Conservation (phyloP, 2,888 invertebrate genomes). For the Hemithea aestivaria region DNA sequence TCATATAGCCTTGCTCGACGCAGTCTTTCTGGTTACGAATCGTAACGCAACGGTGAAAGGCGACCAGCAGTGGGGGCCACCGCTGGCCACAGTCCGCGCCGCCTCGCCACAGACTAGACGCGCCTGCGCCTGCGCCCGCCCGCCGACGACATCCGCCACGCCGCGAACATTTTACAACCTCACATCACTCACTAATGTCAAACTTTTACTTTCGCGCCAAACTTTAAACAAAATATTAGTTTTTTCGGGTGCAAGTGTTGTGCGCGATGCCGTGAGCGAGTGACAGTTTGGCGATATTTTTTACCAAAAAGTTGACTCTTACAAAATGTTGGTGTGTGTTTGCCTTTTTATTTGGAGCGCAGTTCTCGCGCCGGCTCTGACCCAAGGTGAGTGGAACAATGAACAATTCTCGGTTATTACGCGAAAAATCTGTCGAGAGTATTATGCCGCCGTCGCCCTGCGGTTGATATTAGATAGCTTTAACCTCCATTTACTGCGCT, state of each 20-base stretch:
- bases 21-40: conserved; percentile 65
- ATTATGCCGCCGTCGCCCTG: conserved; percentile 3
- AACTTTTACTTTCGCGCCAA: conserved; percentile 60
- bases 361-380: conserved; percentile 57
- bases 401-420: conserved; percentile 30
- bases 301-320: conserved; percentile 41
- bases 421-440: conserved; percentile 29
- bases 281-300: conserved; percentile 39
- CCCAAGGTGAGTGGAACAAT: conserved; percentile 73
- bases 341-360: conserved; percentile 68
- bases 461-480: conserved; percentile 29
- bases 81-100: conserved; percentile 44
- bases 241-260: conserved; percentile 32
- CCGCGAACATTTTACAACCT: conserved; percentile 26
- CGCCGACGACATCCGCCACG: conserved; percentile 16
- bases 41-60: conserved; percentile 70
- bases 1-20: conserved; percentile 72
- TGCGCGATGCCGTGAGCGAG: conserved; percentile 55
- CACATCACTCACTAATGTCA: conserved; percentile 29
- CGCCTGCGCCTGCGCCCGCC: conserved; percentile 19
- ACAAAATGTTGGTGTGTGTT: conserved; percentile 65
- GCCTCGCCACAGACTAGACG: conserved; percentile 27
- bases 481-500: conserved; percentile 28
- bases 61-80: conserved; percentile 46
- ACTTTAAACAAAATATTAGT: conserved; percentile 32